These are phyloP conservation scores for Drosophila yooni DNA, from an alignment of 2,888 invertebrate species.

Conservation along the genomic window DNA sequence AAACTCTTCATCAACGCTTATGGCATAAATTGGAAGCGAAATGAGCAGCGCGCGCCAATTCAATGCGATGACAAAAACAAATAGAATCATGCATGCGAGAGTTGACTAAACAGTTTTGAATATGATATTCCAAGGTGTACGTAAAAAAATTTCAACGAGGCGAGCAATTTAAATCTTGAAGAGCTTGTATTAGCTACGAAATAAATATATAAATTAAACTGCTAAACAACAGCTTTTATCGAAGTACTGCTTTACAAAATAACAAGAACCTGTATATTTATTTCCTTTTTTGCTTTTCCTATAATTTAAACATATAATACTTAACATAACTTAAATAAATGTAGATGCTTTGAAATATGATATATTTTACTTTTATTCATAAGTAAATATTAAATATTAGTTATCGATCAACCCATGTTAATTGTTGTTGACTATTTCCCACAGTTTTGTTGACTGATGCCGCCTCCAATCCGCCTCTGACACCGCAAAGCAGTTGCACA, in stretches of 20 bases:
- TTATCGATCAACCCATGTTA: constrained; percentile 19
- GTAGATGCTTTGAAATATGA: background rate
- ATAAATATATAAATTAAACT: background rate
- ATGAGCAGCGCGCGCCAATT: constrained; percentile 72
- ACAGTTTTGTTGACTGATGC: constrained; percentile 32
- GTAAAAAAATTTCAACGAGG: background rate
- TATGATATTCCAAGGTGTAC: background rate
- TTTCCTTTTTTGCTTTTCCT: background rate
- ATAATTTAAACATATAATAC: background rate
- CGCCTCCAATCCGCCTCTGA: constrained; percentile 4
- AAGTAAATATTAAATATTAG: background rate
- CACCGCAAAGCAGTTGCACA: constrained; percentile 67
- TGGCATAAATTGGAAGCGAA: constrained; percentile 72
- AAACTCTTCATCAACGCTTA: constrained; percentile 26
- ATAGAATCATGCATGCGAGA: constrained; percentile 53
- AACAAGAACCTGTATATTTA: background rate
- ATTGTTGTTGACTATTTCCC: constrained; percentile 42
- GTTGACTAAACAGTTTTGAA: constrained; percentile 16
- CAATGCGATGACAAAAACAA: constrained; percentile 68
- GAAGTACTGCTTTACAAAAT: background rate
- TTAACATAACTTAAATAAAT: background rate
- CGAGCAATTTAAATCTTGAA: background rate
- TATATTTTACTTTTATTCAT: background rate
- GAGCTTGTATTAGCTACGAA: too few species aligned
- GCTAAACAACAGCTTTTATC: too few species aligned